A percentile compares a stretch with the other conserved stretches of the same genome.
These are phyloP conservation scores for Lumbricus terrestris DNA, from an alignment of 2,888 invertebrate species.

Conservation along the genomic window DNA sequence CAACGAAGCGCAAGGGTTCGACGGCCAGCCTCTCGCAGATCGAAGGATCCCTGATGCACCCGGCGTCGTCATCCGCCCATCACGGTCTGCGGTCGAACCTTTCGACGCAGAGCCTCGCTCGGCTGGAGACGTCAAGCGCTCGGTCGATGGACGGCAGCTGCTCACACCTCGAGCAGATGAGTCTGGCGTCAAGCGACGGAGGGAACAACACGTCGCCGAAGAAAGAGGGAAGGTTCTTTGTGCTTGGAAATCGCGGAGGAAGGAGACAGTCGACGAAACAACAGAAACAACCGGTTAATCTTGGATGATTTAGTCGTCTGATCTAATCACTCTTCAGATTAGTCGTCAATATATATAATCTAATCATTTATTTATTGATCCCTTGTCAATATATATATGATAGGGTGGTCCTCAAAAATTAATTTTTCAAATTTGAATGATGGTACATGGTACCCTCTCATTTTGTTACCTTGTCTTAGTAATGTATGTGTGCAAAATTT, in stretches of 20 bases:
- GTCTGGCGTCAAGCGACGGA: not conserved
- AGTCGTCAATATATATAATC: too few relatives aligned
- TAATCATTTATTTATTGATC: too few relatives aligned
- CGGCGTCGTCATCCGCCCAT: conserved; percentile 40
- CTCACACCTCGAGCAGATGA: conserved; percentile 11
- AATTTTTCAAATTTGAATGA: too few relatives aligned
- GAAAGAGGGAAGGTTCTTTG: conserved; percentile 18
- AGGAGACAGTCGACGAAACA: conserved; percentile 5
- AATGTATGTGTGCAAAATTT: too few relatives aligned
- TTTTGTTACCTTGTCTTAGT: too few relatives aligned
- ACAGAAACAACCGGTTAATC: conserved; percentile 9
- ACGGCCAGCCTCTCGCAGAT: conserved; percentile 54
- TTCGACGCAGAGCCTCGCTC: not conserved
- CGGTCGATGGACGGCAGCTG: conserved; percentile 13
- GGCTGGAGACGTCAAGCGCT: not conserved
- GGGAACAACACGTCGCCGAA: conserved; percentile 3
- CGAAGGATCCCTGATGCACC: conserved; percentile 42
- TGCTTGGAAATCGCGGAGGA: conserved; percentile 19
- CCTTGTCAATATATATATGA: too few relatives aligned
- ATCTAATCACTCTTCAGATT: not conserved
- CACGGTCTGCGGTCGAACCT: conserved; percentile 6
- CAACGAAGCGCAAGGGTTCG: conserved; percentile 44
- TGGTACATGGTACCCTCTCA: too few relatives aligned
- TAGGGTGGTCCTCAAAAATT: too few relatives aligned
- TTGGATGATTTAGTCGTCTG: not conserved